These are phyloP conservation scores for Drosophila lacertosa DNA, from an alignment of 1,140 invertebrate species.

Conservation along the genomic window DNA sequence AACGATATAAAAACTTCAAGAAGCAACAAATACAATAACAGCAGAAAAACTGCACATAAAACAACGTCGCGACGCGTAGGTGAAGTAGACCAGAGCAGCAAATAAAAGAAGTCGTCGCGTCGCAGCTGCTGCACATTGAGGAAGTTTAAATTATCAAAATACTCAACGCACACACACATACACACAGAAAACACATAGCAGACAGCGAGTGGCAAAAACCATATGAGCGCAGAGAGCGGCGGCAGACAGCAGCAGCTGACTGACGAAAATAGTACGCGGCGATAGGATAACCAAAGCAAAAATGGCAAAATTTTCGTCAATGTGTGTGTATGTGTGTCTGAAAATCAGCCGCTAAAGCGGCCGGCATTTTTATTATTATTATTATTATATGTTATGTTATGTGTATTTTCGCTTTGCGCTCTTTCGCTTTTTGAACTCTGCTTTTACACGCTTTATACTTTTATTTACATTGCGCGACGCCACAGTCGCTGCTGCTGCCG, in stretches of 20 bases:
- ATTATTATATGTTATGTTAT: constrained; percentile 78
- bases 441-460: constrained; percentile 62
- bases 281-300: constrained; percentile 63
- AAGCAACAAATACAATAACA: constrained; percentile 23
- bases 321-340: constrained; percentile 42
- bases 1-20: constrained; percentile 42
- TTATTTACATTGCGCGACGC: constrained; percentile 72
- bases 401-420: constrained; percentile 56
- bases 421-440: constrained; percentile 48
- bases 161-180: constrained; percentile 54
- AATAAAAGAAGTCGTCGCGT: constrained; percentile 28
- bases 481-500: constrained; percentile 5
- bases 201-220: constrained; percentile 52
- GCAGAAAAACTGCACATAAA: constrained; percentile 33
- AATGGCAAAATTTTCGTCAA: constrained; percentile 46
- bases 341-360: constrained; percentile 78
- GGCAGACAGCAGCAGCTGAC: constrained; percentile 57
- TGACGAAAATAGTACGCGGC: constrained; percentile 73
- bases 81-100: constrained; percentile 36
- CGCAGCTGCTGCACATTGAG: constrained; percentile 48
- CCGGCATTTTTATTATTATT: constrained; percentile 82
- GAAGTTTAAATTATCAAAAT: constrained; percentile 74
- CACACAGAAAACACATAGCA: constrained; percentile 17
- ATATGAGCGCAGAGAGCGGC: constrained; percentile 51
- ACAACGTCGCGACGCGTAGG: constrained; percentile 34